A percentile compares a stretch with the other conserved stretches of the same genome.
Conservation (phyloP, 2,113 vertebrate species). For the Heloderma charlesbogerti region DNA sequence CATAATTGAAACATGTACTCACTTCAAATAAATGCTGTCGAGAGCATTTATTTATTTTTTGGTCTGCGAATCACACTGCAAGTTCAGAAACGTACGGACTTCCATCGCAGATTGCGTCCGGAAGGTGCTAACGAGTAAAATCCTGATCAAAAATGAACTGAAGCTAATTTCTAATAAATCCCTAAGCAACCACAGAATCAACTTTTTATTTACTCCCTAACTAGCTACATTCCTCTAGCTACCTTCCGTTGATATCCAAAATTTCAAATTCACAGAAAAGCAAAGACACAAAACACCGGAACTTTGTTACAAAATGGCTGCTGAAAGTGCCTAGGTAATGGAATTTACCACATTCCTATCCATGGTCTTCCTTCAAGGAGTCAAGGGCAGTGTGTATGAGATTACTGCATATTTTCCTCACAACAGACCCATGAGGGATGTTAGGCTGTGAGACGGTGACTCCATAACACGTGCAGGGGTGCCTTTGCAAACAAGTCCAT, state of each 20-base stretch:
- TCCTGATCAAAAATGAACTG: no score
- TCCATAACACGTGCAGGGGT: no score
- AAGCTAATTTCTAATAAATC: no score
- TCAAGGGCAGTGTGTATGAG: not conserved
- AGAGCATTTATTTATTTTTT: no score
- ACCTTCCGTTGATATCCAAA: not conserved
- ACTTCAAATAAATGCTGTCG: no score
- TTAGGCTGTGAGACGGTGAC: not conserved
- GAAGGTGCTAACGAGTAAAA: no score
- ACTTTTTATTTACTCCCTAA: not conserved
- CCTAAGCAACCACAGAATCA: not conserved
- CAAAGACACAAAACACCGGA: not conserved
- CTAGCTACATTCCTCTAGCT: not conserved
- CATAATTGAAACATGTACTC: no score
- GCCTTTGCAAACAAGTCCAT: no score
- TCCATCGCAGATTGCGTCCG: no score
- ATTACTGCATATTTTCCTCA: no score
- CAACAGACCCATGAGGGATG: not conserved
- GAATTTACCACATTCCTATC: not conserved
- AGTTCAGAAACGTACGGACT: no score
- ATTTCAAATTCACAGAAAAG: not conserved
- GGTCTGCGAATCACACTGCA: no score
- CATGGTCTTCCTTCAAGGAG: not conserved
- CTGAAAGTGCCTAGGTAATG: not conserved
- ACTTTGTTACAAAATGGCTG: not conserved